Conservation (phyloP, 2,888 invertebrate genomes). For the Abscondita cerata region DNA sequence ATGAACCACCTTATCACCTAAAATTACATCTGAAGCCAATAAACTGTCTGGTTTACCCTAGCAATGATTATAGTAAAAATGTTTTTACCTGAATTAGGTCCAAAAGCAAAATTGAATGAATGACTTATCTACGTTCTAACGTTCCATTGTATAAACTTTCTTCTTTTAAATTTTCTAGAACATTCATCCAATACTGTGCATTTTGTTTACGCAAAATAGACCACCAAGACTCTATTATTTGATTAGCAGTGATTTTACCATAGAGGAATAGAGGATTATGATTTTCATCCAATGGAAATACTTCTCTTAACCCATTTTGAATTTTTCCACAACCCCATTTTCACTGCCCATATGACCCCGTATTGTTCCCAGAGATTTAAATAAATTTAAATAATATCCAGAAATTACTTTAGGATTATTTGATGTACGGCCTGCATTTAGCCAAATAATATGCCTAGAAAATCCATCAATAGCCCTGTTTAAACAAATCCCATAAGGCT, state of each 20-base stretch:
- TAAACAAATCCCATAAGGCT: slow-evolving; percentile 18
- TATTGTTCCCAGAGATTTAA: not conserved
- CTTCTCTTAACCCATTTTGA: slow-evolving; percentile 19
- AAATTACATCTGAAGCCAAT: too few species aligned
- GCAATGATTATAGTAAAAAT: too few species aligned
- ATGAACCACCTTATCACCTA: too few species aligned
- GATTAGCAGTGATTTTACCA: slow-evolving; percentile 30
- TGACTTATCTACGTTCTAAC: slow-evolving; percentile 10
- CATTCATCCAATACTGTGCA: slow-evolving; percentile 26
- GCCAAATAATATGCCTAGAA: slow-evolving; percentile 19
- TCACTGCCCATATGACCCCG: slow-evolving; percentile 36
- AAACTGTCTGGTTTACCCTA: too few species aligned
- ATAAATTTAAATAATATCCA: not conserved
- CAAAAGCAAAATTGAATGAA: not conserved
- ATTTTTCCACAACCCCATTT: slow-evolving; percentile 29
- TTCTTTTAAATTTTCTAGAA: slow-evolving; percentile 18
- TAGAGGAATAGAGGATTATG: slow-evolving; percentile 20
- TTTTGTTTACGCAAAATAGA: slow-evolving; percentile 22
- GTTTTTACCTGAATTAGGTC: slow-evolving; percentile 3
- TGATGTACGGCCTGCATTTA: slow-evolving; percentile 5
- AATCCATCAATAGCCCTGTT: slow-evolving; percentile 19
- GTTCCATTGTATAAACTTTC: slow-evolving; percentile 13
- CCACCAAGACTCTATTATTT: slow-evolving; percentile 36
- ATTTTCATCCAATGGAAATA: too few species aligned
- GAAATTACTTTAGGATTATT: slow-evolving; percentile 17